Evolutionary conservation across 2,888 invertebrate species (phyloP), one percentile per base, ranked within the genome.

Genomic region (Pristionchus arcanus): DNA sequence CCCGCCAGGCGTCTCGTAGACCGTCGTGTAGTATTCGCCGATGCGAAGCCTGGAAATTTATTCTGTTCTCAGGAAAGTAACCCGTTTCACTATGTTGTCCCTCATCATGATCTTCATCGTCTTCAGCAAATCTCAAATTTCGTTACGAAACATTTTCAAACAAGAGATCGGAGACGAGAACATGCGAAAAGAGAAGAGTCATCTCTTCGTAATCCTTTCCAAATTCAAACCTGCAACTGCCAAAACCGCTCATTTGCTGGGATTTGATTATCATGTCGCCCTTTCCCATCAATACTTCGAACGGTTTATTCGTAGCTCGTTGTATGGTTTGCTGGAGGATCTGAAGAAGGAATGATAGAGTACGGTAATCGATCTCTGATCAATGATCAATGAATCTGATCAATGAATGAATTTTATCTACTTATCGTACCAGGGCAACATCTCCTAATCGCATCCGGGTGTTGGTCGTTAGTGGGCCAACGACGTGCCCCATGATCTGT

Each of bases 231-330:
- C 28, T 83, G 53, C 83, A 83, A 25, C 37, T 34, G 25, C 13
- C 7, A 16, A 25, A 42, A 15, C 15, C 28, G 28, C 37, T 53
- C 53, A 53, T 83, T 28, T 28, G 28, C 28, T 53, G 83, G 16
- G 83, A 83, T 9, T 16, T 7, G 19, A 83, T 55, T 15, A 16
- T 11, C 83, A 83, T 53, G 2, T 83, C 55, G 21, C 83, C 83
- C 83, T 83, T 83, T 28, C 83, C 83, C 83, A 83, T 83, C 55
- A 83, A 2, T 2, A 83, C n/a, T 55, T 83, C 83, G 31, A 28
- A 55, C 28, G 53, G 28, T 31, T 53, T 53, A 15, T 55, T 55
- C 28, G 83, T 83, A 0, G 83, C 37, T 3, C 55, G 83, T 21
- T 83, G 83, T 11, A 53, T 55, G n/a, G 37, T 13, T 25, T 31